phyloP scores from a whole-genome alignment of 2,113 vertebrate genomes.

The Trinectes maculatus region DNA sequence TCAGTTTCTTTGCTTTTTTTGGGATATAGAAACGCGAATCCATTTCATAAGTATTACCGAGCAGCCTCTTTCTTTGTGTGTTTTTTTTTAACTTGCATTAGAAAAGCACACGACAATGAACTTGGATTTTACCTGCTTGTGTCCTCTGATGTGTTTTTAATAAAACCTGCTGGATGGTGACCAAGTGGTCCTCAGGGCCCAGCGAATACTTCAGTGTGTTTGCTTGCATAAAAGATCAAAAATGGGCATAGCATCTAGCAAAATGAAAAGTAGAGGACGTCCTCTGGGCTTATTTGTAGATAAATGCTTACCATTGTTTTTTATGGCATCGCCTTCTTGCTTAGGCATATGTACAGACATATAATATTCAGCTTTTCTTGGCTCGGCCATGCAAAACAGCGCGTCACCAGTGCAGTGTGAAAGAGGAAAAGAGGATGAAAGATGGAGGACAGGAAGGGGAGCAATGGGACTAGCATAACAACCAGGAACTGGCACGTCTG shows the following conservation, averaged over 20 bases:
- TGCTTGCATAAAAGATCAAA: slow-evolving; percentile 19
- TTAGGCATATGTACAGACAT: slow-evolving; percentile 1
- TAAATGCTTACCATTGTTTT: slow-evolving; percentile 49
- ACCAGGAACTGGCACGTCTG: slow-evolving; percentile 47
- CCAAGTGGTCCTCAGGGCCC: slow-evolving; percentile 31
- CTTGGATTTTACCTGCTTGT: slow-evolving; percentile 8
- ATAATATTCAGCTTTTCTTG: slow-evolving; percentile 52
- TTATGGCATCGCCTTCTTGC: slow-evolving; percentile 13
- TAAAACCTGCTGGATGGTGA: slow-evolving; percentile 45
- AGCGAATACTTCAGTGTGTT: slow-evolving; percentile 10
- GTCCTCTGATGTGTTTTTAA: slow-evolving; percentile 29
- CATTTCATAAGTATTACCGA: no score
- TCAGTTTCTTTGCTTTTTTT: background rate
- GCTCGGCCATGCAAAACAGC: slow-evolving; percentile 35
- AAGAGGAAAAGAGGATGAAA: slow-evolving; percentile 43
- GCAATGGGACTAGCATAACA: slow-evolving; percentile 21
- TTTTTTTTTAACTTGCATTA: background rate
- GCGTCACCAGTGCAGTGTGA: slow-evolving; percentile 45
- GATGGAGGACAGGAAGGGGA: slow-evolving; percentile 26
- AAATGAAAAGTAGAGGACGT: slow-evolving; percentile 18
- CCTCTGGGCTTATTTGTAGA: slow-evolving; percentile 27
- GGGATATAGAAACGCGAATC: no score
- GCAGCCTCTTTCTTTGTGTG: no score
- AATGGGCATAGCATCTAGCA: slow-evolving; percentile 1
- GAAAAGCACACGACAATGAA: background rate